These are phyloP conservation scores for Seriola dumerili DNA, from an alignment of 2,113 vertebrate species.

Conservation along the genomic window DNA sequence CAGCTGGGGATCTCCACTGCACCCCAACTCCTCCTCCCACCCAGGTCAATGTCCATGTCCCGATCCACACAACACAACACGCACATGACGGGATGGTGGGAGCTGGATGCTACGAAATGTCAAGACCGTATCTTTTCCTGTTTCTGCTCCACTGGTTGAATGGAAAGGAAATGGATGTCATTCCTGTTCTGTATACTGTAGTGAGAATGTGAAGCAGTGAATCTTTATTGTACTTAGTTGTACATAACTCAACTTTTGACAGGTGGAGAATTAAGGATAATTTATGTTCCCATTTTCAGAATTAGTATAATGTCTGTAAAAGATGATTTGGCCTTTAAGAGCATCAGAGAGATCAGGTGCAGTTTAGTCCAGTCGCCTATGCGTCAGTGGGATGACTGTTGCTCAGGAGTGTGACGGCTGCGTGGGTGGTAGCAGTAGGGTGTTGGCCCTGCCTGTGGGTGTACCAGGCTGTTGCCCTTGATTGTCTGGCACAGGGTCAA, in stretches of 20 bases:
- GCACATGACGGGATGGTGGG: background rate
- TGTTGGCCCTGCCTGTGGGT: slow-evolving; percentile 39
- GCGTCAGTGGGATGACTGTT: slow-evolving; percentile 48
- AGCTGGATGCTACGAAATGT: background rate
- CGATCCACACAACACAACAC: background rate
- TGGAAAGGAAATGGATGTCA: slow-evolving; percentile 35
- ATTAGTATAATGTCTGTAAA: slow-evolving; percentile 7
- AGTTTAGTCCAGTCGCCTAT: slow-evolving; percentile 33
- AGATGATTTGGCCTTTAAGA: slow-evolving; percentile 40
- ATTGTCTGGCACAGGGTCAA: slow-evolving; percentile 66
- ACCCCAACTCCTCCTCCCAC: slow-evolving; percentile 11
- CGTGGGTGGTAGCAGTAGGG: slow-evolving; percentile 54
- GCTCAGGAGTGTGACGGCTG: slow-evolving; percentile 51
- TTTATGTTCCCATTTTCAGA: slow-evolving; percentile 13
- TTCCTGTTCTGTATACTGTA: slow-evolving; percentile 4
- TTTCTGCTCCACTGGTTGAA: slow-evolving; percentile 20
- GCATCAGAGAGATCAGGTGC: slow-evolving; percentile 51
- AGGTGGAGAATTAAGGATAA: slow-evolving; percentile 26
- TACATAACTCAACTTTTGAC: slow-evolving; percentile 32
- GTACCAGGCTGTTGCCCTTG: slow-evolving; percentile 65
- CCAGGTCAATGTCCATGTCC: slow-evolving; percentile 4
- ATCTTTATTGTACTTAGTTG: slow-evolving; percentile 14
- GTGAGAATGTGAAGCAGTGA: slow-evolving; percentile 12
- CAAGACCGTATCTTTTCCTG: slow-evolving; percentile 16
- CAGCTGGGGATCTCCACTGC: slow-evolving; percentile 46